Conservation (phyloP, 2,888 invertebrate genomes). For the Invenusta paracnida region DNA sequence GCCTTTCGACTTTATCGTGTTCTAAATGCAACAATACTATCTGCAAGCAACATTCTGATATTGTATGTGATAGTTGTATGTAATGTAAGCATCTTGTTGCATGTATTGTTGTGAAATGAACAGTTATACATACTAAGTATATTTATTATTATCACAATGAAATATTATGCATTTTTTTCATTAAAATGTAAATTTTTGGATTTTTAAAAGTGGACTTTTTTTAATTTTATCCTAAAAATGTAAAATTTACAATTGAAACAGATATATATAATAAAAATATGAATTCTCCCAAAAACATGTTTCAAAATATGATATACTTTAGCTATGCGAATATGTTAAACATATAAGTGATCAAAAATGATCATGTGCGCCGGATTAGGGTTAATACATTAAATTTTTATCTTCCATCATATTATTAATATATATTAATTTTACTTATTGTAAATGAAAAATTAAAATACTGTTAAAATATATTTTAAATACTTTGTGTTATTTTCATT, state of each 20-base stretch:
- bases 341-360: neutral
- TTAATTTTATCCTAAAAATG: neutral
- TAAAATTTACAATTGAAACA: neutral
- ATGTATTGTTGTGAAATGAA: too few species aligned
- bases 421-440: too few species aligned
- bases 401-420: too few species aligned
- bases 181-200: too few species aligned
- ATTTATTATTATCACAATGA: too few species aligned
- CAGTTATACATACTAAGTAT: too few species aligned
- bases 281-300: neutral
- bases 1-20: too few species aligned
- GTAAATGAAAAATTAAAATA: neutral
- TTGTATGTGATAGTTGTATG: neutral
- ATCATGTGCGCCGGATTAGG: neutral
- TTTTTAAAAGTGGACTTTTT: too few species aligned
- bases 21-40: too few species aligned
- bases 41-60: neutral
- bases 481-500: neutral
- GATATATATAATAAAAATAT: neutral
- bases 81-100: too few species aligned
- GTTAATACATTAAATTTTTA: neutral
- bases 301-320: neutral
- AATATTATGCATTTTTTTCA: too few species aligned
- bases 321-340: neutral
- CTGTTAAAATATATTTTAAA: neutral